Conservation (phyloP, 2,113 vertebrate species). For the Cromileptes altivelis region DNA sequence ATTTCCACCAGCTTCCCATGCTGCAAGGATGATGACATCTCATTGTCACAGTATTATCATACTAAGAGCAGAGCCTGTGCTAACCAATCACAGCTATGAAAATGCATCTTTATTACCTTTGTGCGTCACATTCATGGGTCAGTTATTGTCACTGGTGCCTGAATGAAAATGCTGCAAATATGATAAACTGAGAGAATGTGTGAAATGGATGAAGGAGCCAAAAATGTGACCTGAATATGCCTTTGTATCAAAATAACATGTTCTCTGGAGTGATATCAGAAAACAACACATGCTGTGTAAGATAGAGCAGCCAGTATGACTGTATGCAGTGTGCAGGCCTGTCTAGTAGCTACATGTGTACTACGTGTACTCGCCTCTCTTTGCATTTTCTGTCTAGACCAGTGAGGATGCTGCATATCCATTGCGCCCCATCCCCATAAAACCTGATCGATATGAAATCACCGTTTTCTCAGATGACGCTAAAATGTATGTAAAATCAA, state of each 20-base stretch:
- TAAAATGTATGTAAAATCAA: not conserved
- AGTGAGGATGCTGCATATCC: slow-evolving; percentile 32
- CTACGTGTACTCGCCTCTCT: slow-evolving; percentile 26
- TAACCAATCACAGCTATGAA: slow-evolving; percentile 1
- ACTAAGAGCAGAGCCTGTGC: not conserved
- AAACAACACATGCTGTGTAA: not conserved
- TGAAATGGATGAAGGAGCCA: not conserved
- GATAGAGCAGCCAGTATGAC: slow-evolving; percentile 8
- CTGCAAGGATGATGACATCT: slow-evolving; percentile 11
- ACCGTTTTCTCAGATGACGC: too few species aligned
- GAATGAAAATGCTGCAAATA: not conserved
- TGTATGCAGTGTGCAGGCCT: slow-evolving; percentile 51
- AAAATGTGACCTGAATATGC: not conserved
- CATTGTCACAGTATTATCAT: not conserved
- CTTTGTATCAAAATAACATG: not conserved
- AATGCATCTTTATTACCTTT: not conserved
- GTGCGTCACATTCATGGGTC: not conserved
- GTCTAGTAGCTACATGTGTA: slow-evolving; percentile 3
- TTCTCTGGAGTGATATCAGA: not conserved
- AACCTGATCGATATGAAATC: not conserved
- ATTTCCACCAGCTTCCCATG: slow-evolving; percentile 11
- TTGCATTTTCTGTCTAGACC: slow-evolving; percentile 50
- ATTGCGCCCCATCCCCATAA: not conserved
- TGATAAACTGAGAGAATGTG: not conserved
- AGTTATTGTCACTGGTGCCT: not conserved